Evolutionary conservation across 2,113 vertebrate species (phyloP), one percentile per base, ranked within the genome.

Genomic region (Campylorhamphus procurvoides): DNA sequence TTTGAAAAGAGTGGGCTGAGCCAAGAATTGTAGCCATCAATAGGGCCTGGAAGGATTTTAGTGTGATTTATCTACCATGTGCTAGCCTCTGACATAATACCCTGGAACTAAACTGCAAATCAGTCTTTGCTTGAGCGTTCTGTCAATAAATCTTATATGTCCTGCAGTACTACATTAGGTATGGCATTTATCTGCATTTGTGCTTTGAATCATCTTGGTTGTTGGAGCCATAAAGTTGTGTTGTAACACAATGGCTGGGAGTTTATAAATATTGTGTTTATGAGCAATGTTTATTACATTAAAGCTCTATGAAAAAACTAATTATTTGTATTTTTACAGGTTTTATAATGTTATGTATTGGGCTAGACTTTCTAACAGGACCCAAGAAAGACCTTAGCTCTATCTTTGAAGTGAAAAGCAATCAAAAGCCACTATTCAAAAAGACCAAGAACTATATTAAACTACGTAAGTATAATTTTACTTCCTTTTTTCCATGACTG

Each of bases 401-500:
- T 77, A 9, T 97, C 69, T 96, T 97, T 90, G 97, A 97, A 89
- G 84, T 95, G 59, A 98, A 97, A 96, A 97, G 28, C 62, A 97
- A 42, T 42, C 83, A 97, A 55, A 98, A 97, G 52, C 18, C n/a
- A 20, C 78, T 97, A 68, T 96, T 97, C 76, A 97, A 87, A 94
- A 94, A 60, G 73, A 97, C 93, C 93, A 93, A 95, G 91, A 95
- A 73, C 50, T 97, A 81, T 40, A 77, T 98, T 94, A 98, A 96
- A 87, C 91, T 98, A 93, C 0, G 98, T 98, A 97, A 98, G 98
- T 98, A 94, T 89, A 46, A 52, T 91, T 96, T 91, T 93, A 50
- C 27, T 80, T 91, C 27, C 42, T 95, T 95, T 90, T 79, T 79
- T 74, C 39, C 6, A 7, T 77, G 39, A 23, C 8, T 81, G 6